Evolutionary conservation across 2,888 invertebrate genomes (phyloP).

Genomic region (Antheraea assamensis): DNA sequence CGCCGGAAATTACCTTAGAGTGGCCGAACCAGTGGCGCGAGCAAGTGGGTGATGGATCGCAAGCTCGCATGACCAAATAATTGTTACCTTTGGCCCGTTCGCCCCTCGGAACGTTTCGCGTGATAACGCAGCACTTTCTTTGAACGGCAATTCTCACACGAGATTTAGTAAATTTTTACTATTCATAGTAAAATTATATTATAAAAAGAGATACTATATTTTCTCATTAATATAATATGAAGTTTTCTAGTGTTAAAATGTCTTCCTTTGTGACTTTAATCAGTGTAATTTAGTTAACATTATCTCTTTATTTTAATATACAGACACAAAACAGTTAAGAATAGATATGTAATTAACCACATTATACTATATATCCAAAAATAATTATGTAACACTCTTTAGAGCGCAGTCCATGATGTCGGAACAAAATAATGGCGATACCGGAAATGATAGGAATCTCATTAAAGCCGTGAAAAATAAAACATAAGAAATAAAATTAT

Average conservation of each 20-base stretch:
- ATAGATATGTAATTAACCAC: too few relatives aligned
- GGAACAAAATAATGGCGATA: too few relatives aligned
- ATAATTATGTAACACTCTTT: too few relatives aligned
- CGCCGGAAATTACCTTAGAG: constrained; percentile 77
- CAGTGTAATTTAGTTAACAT: too few relatives aligned
- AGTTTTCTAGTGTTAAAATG: not conserved
- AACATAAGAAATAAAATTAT: too few relatives aligned
- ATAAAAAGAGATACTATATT: not conserved
- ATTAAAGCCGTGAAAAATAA: too few relatives aligned
- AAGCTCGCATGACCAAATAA: constrained; percentile 77
- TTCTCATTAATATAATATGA: not conserved
- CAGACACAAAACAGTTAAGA: too few relatives aligned
- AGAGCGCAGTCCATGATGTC: too few relatives aligned
- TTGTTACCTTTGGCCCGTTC: constrained; percentile 73
- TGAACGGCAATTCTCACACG: constrained; percentile 60
- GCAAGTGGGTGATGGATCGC: constrained; percentile 78
- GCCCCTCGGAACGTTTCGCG: constrained; percentile 52
- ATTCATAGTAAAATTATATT: constrained; percentile 13
- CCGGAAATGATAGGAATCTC: too few relatives aligned
- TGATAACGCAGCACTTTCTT: constrained; percentile 55
- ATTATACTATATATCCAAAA: too few relatives aligned
- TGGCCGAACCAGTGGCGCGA: constrained; percentile 65
- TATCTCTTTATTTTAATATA: too few relatives aligned
- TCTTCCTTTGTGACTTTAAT: too few relatives aligned
- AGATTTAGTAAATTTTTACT: constrained; percentile 39